Evolutionary conservation across 92 coral and sea anemone genomes (phyloP), one percentile per base, ranked within the genome.

Genomic region (Bergia sp.): DNA sequence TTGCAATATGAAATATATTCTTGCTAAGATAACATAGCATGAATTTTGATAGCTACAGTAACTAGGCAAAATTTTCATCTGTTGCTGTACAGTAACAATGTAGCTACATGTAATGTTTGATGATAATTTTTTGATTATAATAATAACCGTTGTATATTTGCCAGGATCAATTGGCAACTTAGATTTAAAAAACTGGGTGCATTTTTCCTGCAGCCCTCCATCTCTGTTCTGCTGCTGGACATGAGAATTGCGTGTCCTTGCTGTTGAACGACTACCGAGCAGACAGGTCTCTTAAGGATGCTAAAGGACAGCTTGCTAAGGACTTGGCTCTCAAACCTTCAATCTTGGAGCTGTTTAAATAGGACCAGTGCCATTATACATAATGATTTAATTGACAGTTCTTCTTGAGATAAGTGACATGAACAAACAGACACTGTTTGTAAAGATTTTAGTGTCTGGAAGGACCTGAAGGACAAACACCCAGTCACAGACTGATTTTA

Each of bases 191-290:
- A 41, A 7, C 41, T 53, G 5, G 7, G 29, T 79, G 53, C 81
- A 20, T 20, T 80, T 58, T 61, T 75, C 43, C 88, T 84, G 16
- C 74, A 97, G 99, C 99, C 72, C 98, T 97, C 23, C 99, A 97
- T 78, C 92, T 97, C 23, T 78, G 96, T 21, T 93, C 99, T 8
- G 99, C 98, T 10, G 95, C 98, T 10, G 99, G 99, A 23, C 97
- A 97, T 45, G 91, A 90, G 44, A 86, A 79, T 29, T 91, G 95
- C 40, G 99, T 94, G 66, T 79, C 86, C 2, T 64, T 89, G 72
- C 92, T 97, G 29, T 86, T 97, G 76, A 86, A 86, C 53, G 85
- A 85, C 49, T 82, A 74, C 85, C 89, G 82, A 40, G 93, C 93
- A 3, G 92, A 96, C 82, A 76, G 93, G 40, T 84, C 88, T 9